Percentiles rank a stretch among this genome's conserved stretches.
Conservation (phyloP, 2,888 invertebrate species). For the Norana najaformis region DNA sequence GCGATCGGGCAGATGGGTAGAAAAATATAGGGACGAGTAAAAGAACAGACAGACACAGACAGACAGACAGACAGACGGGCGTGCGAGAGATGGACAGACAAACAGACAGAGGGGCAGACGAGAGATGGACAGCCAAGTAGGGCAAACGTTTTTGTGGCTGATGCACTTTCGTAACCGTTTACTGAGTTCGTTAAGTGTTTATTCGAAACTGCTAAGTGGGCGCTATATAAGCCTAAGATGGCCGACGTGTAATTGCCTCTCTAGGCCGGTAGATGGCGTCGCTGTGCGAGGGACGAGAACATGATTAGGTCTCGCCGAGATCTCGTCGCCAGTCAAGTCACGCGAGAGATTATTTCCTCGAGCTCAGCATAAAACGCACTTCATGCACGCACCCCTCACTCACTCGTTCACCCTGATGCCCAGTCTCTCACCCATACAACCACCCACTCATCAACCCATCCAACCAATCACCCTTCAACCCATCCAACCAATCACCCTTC, state of each 20-base stretch:
- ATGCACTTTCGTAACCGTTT: not conserved
- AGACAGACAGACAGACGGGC: too few relatives aligned
- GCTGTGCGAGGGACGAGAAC: not conserved
- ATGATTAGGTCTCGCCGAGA: constrained; percentile 2
- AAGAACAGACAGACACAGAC: not conserved
- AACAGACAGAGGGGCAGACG: not conserved
- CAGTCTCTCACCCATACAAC: not conserved
- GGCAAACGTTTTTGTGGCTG: not conserved
- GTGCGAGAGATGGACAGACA: not conserved
- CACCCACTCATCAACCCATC: not conserved
- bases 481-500: too few relatives aligned
- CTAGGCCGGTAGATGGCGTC: not conserved
- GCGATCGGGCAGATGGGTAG: not conserved
- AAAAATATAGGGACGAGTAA: not conserved
- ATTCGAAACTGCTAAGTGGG: not conserved
- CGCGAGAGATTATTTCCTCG: constrained; percentile 7
- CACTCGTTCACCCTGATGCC: not conserved
- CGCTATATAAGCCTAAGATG: not conserved
- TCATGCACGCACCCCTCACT: not conserved
- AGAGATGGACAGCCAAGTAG: not conserved
- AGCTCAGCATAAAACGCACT: not conserved
- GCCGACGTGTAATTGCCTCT: not conserved
- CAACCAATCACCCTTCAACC: not conserved
- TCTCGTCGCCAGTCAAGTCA: not conserved
- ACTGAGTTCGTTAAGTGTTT: not conserved